Percentiles rank a stretch among this genome's conserved stretches.
phyloP scores from a whole-genome alignment of 1,140 invertebrate genomes.

The Pissodes strobi region DNA sequence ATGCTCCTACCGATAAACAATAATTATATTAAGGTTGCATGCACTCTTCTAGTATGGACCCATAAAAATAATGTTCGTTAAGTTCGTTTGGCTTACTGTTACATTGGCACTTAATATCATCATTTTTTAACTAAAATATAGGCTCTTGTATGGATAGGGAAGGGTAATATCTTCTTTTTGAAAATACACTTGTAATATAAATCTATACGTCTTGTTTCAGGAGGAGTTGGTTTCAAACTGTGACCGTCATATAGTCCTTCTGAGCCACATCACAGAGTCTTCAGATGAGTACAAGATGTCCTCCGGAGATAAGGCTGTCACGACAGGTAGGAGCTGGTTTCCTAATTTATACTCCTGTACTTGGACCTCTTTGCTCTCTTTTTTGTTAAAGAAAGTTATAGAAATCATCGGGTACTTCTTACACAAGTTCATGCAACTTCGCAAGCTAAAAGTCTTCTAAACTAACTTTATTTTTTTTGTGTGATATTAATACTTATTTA shows the following conservation, averaged over 20 bases:
- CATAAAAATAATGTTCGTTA: no score
- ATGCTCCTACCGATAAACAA: no score
- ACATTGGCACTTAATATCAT: no score
- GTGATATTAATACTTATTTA: constrained; percentile 30
- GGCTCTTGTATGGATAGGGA: no score
- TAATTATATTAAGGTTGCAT: no score
- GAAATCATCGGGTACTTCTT: constrained; percentile 41
- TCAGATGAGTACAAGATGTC: constrained; percentile 45
- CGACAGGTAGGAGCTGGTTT: constrained; percentile 48
- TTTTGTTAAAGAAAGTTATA: constrained; percentile 44
- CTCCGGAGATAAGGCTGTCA: constrained; percentile 39
- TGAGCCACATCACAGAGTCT: constrained; percentile 53
- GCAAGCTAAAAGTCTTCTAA: constrained; percentile 34
- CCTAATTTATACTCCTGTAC: constrained; percentile 43
- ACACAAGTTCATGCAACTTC: constrained; percentile 36
- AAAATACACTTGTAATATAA: not conserved
- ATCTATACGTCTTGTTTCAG: constrained; percentile 59
- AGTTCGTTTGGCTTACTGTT: no score
- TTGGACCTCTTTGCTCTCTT: constrained; percentile 46
- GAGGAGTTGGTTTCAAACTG: constrained; percentile 75
- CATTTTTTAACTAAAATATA: no score
- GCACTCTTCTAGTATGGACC: no score
- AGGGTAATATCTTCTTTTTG: constrained; percentile 1
- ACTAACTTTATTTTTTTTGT: not conserved
- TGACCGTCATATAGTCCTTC: constrained; percentile 50